Evolutionary conservation across 2,888 invertebrate species (phyloP).

Genomic region (Lampropteryx suffumata): DNA sequence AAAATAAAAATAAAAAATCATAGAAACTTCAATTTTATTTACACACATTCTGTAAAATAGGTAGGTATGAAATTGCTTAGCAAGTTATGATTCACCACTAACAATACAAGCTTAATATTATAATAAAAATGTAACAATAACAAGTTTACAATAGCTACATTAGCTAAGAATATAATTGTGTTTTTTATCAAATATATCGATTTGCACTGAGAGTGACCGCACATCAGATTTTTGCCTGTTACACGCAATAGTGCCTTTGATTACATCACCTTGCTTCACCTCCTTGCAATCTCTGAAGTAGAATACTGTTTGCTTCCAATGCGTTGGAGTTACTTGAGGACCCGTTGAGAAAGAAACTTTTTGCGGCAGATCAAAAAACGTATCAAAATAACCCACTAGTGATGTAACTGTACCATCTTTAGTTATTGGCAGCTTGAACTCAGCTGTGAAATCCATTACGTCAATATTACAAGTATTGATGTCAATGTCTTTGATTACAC

Average conservation of each 20-base stretch:
- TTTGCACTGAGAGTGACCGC: slow-evolving; percentile 87
- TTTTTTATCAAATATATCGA: slow-evolving; percentile 84
- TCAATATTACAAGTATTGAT: slow-evolving; percentile 87
- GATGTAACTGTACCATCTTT: slow-evolving; percentile 89
- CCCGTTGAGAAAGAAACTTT: slow-evolving; percentile 90
- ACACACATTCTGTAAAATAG: slow-evolving; percentile 5
- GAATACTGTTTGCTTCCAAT: slow-evolving; percentile 98
- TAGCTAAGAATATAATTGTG: slow-evolving; percentile 86
- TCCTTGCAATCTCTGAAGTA: slow-evolving; percentile 88
- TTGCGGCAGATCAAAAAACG: slow-evolving; percentile 89
- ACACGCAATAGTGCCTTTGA: slow-evolving; percentile 88
- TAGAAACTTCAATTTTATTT: slow-evolving; percentile 64
- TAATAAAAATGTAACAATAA: slow-evolving; percentile 2
- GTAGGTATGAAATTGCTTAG: slow-evolving; percentile 26
- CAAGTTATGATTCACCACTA: slow-evolving; percentile 14
- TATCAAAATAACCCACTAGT: slow-evolving; percentile 96
- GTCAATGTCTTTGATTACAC: slow-evolving; percentile 87
- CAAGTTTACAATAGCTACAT: slow-evolving; percentile 31
- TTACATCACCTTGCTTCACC: slow-evolving; percentile 85
- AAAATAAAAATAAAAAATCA: slow-evolving; percentile 77
- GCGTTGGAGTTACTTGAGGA: slow-evolving; percentile 88
- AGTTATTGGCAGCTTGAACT: slow-evolving; percentile 86
- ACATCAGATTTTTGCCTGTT: slow-evolving; percentile 88
- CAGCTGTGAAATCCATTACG: slow-evolving; percentile 87
- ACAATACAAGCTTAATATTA: slow-evolving; percentile 6